Conservation (phyloP, 2,113 vertebrate species). For the Bagarius yarrelli region DNA sequence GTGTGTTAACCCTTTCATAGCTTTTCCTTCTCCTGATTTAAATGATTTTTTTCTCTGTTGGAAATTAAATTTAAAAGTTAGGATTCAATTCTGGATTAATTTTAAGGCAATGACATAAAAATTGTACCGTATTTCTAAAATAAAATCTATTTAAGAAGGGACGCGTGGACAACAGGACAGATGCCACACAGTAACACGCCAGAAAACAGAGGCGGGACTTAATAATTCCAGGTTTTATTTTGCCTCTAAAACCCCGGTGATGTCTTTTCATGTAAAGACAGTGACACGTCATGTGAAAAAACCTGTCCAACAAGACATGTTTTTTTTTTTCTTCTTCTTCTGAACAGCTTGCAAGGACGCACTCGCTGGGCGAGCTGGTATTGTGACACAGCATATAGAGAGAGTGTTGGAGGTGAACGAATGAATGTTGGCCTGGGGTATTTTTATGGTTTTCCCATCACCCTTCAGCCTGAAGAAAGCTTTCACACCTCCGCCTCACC, state of each 20-base stretch:
- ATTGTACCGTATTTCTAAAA: too few species aligned
- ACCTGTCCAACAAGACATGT: not conserved
- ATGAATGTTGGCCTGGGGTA: conserved; percentile 60
- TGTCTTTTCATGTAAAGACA: not conserved
- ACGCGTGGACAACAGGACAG: too few species aligned
- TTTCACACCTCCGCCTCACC: conserved; percentile 58
- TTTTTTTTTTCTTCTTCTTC: not conserved
- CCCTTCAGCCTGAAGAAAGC: conserved; percentile 62
- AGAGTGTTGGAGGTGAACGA: conserved; percentile 41
- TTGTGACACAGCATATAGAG: not conserved
- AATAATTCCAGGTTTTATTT: conserved; percentile 13
- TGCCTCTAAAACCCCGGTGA: not conserved
- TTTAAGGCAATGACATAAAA: too few species aligned
- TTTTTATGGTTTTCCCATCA: conserved; percentile 46
- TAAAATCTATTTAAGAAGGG: too few species aligned
- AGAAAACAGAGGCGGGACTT: not conserved
- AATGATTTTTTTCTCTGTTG: too few species aligned
- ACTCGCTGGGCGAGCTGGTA: not conserved
- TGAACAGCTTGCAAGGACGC: not conserved
- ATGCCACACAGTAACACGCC: not conserved
- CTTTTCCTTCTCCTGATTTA: too few species aligned
- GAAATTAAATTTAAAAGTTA: too few species aligned
- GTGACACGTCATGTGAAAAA: not conserved
- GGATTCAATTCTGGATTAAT: too few species aligned
- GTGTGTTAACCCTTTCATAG: too few species aligned